Base-by-base conservation (phyloP, 2,113 vertebrate genomes). In the Pyxicephalus adspersus region DNA sequence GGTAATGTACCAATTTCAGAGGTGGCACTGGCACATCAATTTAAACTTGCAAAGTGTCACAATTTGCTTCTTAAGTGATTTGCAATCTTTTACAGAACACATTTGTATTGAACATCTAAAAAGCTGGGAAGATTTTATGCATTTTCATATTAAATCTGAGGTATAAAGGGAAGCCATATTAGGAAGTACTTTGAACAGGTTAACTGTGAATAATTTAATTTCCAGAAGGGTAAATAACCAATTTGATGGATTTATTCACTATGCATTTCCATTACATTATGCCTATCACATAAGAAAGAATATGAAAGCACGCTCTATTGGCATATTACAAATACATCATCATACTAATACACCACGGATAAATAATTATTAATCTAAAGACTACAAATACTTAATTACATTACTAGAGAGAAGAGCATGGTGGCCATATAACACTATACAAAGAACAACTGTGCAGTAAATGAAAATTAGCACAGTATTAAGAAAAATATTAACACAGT, bases 131-230 rank as follows among this genome's bases (percentile, higher is more conserved):
- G 58, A 54, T 74, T 74, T 74, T 74, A 74, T 60, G 71, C 54
- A 55, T 74, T 74, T 74, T 55, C 22, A 23, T 60, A 74, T 74
- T 58, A 74, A 60, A 38, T 74, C 13, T 74, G 71, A 58, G 55
- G 71, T 60, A 74, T 74, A 74, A 58, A 74, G 54, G 26, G 20
- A 60, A 31, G 29, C 54, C 71, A 38, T 55, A 74, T 74, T 74
- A 74, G 34, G 71, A 58, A 74, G 57, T 58, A 60, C 71, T 74
- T 74, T 74, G 71, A 74, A 74, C 71, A 58, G 71, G 54, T 74
- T 74, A 74, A 31, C 71, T 58, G 71, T 58, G 71, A 74, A 74
- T 74, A 58, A 74, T 74, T 74, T 74, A 58, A 74, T 74, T 60
- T 74, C 58, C 71, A 74, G 54, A 74, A 58, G 52, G 54, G 55